Evolutionary conservation across 2,113 vertebrate species (phyloP).

Genomic region (Psettodes erumei): DNA sequence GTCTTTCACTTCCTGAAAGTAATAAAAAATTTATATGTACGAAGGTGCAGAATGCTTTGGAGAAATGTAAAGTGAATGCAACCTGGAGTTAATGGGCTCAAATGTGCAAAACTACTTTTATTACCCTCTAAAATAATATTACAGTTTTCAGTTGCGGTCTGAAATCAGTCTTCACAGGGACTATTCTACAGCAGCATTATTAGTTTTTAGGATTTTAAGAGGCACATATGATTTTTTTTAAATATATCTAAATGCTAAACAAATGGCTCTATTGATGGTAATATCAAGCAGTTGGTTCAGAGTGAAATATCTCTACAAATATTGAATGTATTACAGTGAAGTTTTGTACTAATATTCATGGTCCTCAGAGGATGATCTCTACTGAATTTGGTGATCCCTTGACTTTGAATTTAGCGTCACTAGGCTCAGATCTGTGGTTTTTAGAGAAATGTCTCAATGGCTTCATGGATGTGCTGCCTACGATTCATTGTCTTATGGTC

Average conservation of each 20-base stretch:
- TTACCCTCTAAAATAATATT: neutral
- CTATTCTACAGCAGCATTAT: neutral
- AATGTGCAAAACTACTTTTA: constrained; percentile 3
- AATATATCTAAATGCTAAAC: too few species aligned
- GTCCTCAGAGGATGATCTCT: neutral
- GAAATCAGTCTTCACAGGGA: neutral
- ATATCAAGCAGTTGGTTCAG: neutral
- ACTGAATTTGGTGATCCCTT: neutral
- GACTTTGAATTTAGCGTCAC: neutral
- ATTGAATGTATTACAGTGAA: neutral
- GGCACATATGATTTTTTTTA: neutral
- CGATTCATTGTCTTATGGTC: too few species aligned
- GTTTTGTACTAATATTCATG: neutral
- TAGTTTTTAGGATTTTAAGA: neutral
- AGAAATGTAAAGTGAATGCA: constrained; percentile 2
- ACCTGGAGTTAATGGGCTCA: constrained; percentile 5
- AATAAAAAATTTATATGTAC: too few species aligned
- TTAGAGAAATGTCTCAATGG: too few species aligned
- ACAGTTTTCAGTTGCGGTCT: neutral
- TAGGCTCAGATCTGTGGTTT: neutral
- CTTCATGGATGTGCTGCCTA: too few species aligned
- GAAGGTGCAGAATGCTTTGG: neutral
- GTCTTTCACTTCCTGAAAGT: neutral
- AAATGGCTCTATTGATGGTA: neutral
- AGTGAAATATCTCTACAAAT: too few species aligned